Conservation (phyloP, 2,797 vertebrate genomes). For the Muscicapa comitata region DNA sequence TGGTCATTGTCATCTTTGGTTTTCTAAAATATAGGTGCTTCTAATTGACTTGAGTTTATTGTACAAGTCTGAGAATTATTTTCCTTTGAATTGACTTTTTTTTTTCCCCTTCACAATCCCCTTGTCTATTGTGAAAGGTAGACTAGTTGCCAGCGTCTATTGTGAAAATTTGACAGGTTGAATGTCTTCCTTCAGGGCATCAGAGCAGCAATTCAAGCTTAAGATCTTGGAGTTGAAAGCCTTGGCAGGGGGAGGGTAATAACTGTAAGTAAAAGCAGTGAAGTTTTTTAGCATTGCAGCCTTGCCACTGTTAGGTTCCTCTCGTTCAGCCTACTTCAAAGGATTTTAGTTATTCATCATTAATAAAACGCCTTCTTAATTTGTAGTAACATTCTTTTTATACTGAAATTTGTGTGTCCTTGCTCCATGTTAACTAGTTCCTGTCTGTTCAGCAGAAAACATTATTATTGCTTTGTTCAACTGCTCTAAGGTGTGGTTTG, state of each 20-base stretch:
- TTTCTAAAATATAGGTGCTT: not conserved
- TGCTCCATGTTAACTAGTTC: not conserved
- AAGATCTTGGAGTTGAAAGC: not conserved
- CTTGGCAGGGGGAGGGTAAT: not conserved
- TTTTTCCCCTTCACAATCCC: fast-evolving
- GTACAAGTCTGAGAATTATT: not conserved
- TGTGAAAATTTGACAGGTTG: not conserved
- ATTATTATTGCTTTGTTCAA: not conserved
- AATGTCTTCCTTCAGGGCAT: slow-evolving; percentile 9
- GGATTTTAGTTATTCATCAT: not conserved
- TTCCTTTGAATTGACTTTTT: not conserved
- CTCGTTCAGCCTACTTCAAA: not conserved
- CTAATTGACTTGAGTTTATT: not conserved
- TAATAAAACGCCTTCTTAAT: not conserved
- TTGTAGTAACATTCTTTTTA: not conserved
- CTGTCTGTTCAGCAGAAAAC: not conserved
- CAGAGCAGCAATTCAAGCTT: not conserved
- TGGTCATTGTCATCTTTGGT: not conserved
- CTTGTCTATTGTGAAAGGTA: not conserved
- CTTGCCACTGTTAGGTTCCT: fast-evolving
- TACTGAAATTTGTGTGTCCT: not conserved
- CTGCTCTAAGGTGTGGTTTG: not conserved
- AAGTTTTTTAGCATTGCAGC: not conserved
- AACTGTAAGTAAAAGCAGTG: not conserved
- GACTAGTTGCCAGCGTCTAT: not conserved